Percentiles rank a stretch among this genome's conserved stretches.
These are phyloP conservation scores for Psittacula derbiana DNA, from an alignment of 2,797 vertebrate species.

Conservation along the genomic window DNA sequence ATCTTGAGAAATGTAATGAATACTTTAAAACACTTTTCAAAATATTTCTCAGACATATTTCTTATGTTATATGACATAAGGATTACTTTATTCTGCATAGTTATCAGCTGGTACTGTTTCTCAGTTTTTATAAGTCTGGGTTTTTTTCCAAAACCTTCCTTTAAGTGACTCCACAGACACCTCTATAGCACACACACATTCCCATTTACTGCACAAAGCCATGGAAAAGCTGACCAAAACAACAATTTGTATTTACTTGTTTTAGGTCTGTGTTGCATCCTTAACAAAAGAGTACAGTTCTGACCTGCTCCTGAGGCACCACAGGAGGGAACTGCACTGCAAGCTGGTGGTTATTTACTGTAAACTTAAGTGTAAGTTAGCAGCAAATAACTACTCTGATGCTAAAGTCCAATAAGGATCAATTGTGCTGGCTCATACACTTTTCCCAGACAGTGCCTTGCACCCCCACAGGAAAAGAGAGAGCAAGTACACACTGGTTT, in stretches of 20 bases:
- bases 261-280: neutral
- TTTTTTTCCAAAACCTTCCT: neutral
- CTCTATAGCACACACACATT: neutral
- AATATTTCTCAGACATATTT: slow-evolving; percentile 1
- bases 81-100: neutral
- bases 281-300: neutral
- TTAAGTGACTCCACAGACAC: neutral
- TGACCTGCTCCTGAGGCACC: neutral
- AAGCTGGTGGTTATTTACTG: neutral
- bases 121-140: neutral
- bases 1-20: slow-evolving; percentile 29
- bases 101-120: neutral
- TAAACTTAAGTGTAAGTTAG: neutral
- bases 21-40: slow-evolving; percentile 39
- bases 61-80: neutral
- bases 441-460: neutral
- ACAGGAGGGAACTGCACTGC: neutral
- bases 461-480: neutral
- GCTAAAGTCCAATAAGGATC: neutral
- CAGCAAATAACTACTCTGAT: slow-evolving; percentile 2
- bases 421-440: neutral
- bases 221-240: neutral
- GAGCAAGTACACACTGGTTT: neutral
- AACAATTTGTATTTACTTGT: neutral
- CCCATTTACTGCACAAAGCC: neutral